phyloP scores from a whole-genome alignment of 2,797 vertebrate species.

The Tarsius wallacei region DNA sequence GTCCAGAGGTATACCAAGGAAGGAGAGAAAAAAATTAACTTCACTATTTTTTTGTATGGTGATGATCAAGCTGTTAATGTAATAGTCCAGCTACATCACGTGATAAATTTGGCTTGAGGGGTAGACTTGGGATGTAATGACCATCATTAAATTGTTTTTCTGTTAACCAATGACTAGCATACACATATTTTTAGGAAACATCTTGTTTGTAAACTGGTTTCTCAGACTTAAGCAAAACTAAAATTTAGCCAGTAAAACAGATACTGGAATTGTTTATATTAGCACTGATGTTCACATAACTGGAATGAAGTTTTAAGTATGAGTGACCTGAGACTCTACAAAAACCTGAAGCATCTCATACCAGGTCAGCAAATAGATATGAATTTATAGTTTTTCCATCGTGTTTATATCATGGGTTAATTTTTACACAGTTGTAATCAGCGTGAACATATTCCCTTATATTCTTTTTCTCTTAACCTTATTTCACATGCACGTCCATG shows the following conservation, averaged over 20 bases:
- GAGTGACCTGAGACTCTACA: not conserved
- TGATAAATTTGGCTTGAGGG: not conserved
- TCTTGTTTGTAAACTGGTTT: not conserved
- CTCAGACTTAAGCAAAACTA: constrained; percentile 41
- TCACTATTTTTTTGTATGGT: not conserved
- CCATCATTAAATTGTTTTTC: not conserved
- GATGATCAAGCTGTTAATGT: not conserved
- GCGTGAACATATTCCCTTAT: not conserved
- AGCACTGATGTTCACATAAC: not conserved
- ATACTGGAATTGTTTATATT: constrained; percentile 1
- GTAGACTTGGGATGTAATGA: not conserved
- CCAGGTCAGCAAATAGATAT: not conserved
- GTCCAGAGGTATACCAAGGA: not conserved
- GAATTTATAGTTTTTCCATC: not conserved
- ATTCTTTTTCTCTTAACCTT: not conserved
- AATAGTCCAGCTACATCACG: not conserved
- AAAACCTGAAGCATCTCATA: not conserved
- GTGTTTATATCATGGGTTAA: not conserved
- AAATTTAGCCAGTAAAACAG: not conserved
- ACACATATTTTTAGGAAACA: constrained; percentile 8
- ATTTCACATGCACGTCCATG: not conserved
- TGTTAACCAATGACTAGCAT: not conserved
- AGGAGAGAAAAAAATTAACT: not conserved
- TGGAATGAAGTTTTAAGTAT: not conserved
- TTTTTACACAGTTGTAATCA: not conserved